Conservation (phyloP, 2,888 invertebrate species). For the Heliconius hortense region DNA sequence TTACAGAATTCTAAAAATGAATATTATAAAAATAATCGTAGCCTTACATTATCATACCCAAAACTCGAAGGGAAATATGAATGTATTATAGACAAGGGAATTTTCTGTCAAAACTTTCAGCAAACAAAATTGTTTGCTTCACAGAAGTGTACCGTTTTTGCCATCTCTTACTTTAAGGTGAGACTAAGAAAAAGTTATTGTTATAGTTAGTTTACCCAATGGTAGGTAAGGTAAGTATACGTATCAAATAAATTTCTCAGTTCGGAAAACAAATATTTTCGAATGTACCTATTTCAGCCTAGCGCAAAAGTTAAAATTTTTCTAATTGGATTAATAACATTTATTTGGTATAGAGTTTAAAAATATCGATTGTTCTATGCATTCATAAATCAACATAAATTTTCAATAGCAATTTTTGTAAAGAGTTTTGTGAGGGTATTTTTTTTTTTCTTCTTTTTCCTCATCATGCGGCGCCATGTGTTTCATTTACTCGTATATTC, state of each 20-base stretch:
- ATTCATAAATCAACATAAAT: neutral
- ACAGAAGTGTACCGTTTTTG: constrained; percentile 7
- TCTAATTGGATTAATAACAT: neutral
- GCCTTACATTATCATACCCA: neutral
- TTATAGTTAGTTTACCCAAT: constrained; percentile 4
- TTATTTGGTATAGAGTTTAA: neutral
- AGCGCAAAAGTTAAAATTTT: neutral
- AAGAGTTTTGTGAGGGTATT: neutral
- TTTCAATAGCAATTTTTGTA: neutral
- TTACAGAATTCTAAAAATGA: neutral
- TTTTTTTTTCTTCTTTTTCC: too few relatives aligned
- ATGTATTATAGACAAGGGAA: constrained; percentile 37
- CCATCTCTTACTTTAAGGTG: constrained; percentile 17
- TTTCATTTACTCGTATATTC: neutral
- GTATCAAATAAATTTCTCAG: neutral
- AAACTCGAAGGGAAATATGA: constrained; percentile 33
- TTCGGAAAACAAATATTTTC: neutral
- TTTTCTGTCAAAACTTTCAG: constrained; percentile 31
- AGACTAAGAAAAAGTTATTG: neutral
- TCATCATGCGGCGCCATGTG: too few relatives aligned
- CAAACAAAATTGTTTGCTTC: constrained; percentile 24
- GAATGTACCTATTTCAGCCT: neutral
- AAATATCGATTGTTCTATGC: neutral
- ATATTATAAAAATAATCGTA: neutral
- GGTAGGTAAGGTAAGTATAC: neutral